Evolutionary conservation across 1,140 invertebrate genomes (phyloP).

Genomic region (Drosophila lacteicornis): DNA sequence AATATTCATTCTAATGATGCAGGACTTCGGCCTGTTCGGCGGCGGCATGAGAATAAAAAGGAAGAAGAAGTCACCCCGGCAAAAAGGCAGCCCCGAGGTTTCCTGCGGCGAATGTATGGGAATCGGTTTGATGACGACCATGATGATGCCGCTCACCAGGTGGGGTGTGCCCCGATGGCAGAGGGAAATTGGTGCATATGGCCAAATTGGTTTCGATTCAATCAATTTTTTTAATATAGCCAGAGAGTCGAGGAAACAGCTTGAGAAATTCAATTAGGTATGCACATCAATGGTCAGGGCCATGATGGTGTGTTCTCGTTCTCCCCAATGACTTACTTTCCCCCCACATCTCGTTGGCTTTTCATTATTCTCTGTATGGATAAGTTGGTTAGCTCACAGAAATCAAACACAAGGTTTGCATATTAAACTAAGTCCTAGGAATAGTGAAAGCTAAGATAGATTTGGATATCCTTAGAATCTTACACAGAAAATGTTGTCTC

Average conservation of each 20-base stretch:
- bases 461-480: not conserved
- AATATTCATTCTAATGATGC: slow-evolving; percentile 47
- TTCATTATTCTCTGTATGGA: slow-evolving; percentile 7
- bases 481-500: not conserved
- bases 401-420: slow-evolving; percentile 4
- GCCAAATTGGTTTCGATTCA: slow-evolving; percentile 41
- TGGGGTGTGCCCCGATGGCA: slow-evolving; percentile 2
- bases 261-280: slow-evolving; percentile 45
- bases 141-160: slow-evolving; percentile 7
- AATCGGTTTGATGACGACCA: slow-evolving; percentile 8
- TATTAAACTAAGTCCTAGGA: not conserved
- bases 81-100: slow-evolving; percentile 13
- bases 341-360: not conserved
- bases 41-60: not conserved
- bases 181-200: slow-evolving; percentile 21
- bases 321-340: not conserved
- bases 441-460: not conserved
- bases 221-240: slow-evolving; percentile 32
- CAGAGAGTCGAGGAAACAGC: slow-evolving; percentile 19
- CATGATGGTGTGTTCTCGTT: not conserved
- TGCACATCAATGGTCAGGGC: slow-evolving; percentile 35
- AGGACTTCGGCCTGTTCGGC: slow-evolving; percentile 5
- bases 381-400: slow-evolving; percentile 14
- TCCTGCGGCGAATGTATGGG: slow-evolving; percentile 13
- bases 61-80: slow-evolving; percentile 3